Conservation (phyloP, 2,113 vertebrate species). For the Plecturocebus donacophilus region DNA sequence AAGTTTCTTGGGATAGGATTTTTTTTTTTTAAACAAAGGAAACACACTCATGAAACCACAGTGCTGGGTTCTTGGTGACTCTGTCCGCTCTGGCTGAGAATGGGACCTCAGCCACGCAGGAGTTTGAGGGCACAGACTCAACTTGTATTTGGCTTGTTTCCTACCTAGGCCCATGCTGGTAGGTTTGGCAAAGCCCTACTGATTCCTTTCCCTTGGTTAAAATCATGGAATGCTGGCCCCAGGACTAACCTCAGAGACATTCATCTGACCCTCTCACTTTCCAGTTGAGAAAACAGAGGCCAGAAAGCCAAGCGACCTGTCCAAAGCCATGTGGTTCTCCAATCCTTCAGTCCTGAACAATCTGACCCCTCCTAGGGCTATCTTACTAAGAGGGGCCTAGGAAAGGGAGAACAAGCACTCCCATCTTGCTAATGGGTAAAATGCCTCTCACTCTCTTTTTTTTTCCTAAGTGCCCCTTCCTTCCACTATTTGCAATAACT, state of each 20-base stretch:
- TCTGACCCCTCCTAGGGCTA: neutral
- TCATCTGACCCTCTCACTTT: neutral
- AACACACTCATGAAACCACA: neutral
- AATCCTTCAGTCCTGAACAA: neutral
- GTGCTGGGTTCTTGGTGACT: neutral
- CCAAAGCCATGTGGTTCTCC: neutral
- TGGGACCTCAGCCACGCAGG: neutral
- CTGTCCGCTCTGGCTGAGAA: neutral
- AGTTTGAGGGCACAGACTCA: neutral
- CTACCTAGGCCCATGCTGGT: neutral
- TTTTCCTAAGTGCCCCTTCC: neutral
- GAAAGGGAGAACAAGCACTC: neutral
- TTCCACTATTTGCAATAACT: neutral
- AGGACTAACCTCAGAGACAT: neutral
- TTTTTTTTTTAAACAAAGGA: neutral
- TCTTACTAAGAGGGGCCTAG: neutral
- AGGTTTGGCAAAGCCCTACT: neutral
- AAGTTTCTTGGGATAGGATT: neutral
- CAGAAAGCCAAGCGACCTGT: constrained; percentile 1
- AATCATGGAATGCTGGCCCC: neutral
- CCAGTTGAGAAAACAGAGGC: neutral
- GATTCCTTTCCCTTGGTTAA: neutral
- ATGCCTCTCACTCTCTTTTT: neutral
- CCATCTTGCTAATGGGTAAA: constrained; percentile 10
- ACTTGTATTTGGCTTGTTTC: neutral